A percentile compares a stretch with the other conserved stretches of the same genome.
phyloP scores from a whole-genome alignment of 2,888 invertebrate genomes.

The Drosophila fungiperda region DNA sequence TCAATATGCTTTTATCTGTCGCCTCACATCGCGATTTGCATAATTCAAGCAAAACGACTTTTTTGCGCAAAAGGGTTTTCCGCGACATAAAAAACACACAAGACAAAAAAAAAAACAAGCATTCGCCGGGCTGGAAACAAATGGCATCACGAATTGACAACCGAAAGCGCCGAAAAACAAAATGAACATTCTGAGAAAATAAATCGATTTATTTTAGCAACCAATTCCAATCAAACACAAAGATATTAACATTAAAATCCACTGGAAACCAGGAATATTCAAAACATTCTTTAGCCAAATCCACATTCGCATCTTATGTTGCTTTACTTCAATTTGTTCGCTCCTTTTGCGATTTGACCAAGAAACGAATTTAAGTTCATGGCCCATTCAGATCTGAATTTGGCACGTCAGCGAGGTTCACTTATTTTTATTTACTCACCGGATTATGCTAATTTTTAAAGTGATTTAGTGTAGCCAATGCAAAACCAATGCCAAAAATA shows the following conservation, averaged over 20 bases:
- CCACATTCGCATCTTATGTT: background rate
- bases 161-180: background rate
- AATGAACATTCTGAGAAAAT: background rate
- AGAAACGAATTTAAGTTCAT: slow-evolving; percentile 37
- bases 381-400: slow-evolving; percentile 48
- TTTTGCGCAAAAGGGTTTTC: slow-evolving; percentile 67
- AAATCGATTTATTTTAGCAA: slow-evolving; percentile 3
- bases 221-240: background rate
- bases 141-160: slow-evolving; percentile 4
- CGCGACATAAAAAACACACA: slow-evolving; percentile 66
- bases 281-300: background rate
- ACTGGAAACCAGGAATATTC: background rate
- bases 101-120: slow-evolving; percentile 36
- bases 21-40: slow-evolving; percentile 62
- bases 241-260: background rate
- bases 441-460: slow-evolving; percentile 81
- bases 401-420: slow-evolving; percentile 56
- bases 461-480: slow-evolving; percentile 78
- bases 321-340: slow-evolving; percentile 40
- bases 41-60: slow-evolving; percentile 53
- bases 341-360: slow-evolving; percentile 47
- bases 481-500: slow-evolving; percentile 41
- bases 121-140: slow-evolving; percentile 39
- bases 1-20: slow-evolving; percentile 61
- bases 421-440: slow-evolving; percentile 79